phyloP scores from a whole-genome alignment of 2,797 vertebrate species.

The Bovichtus diacanthus region DNA sequence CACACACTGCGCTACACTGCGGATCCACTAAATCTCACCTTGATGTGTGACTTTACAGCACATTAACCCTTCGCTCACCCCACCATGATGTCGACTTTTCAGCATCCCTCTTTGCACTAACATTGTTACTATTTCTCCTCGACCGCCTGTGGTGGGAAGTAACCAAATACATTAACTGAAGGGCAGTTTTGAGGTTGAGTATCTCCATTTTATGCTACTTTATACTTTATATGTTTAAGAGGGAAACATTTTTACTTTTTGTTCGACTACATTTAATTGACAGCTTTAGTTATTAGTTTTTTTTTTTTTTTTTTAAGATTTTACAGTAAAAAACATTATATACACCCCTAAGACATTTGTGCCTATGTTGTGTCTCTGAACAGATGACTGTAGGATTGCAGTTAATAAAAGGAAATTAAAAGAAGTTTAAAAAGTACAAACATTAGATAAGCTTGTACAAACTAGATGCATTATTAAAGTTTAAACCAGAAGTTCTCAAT shows the following conservation, averaged over 20 bases:
- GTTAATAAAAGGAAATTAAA: too few relatives aligned
- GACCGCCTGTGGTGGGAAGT: neutral
- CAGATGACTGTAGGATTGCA: too few relatives aligned
- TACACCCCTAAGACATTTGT: too few relatives aligned
- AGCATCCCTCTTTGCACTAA: conserved; percentile 19
- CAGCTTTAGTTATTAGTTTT: neutral
- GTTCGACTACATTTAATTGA: neutral
- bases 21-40: conserved; percentile 44
- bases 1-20: conserved; percentile 12
- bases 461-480: neutral
- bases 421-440: too few relatives aligned
- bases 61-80: conserved; percentile 43
- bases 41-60: conserved; percentile 53
- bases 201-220: neutral
- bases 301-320: too few relatives aligned
- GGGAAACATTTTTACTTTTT: neutral
- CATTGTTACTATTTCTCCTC: conserved; percentile 9
- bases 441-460: conserved; percentile 1
- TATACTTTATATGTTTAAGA: neutral
- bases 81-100: neutral
- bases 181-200: neutral
- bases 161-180: neutral
- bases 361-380: too few relatives aligned
- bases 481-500: neutral
- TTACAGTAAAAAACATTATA: neutral